Evolutionary conservation across 2,113 vertebrate genomes (phyloP).

Genomic region (Takifugu bimaculatus): DNA sequence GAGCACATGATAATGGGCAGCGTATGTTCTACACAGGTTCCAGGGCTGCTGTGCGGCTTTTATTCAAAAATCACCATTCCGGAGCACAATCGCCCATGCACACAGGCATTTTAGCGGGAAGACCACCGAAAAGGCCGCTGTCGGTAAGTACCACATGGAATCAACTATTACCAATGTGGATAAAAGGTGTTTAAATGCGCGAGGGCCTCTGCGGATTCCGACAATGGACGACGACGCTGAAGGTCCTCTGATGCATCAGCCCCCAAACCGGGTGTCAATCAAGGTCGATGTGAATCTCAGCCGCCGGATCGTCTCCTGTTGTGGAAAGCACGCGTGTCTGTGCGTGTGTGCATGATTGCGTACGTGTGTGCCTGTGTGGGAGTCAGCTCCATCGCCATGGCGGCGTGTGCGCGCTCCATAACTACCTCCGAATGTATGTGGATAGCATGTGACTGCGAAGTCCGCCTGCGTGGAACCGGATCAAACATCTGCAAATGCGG

Average conservation of each 20-base stretch:
- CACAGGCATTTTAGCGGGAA: conserved; percentile 36
- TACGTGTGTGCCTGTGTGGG: background rate
- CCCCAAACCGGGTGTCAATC: conserved; percentile 45
- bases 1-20: conserved; percentile 35
- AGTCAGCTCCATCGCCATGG: conserved; percentile 14
- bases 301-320: conserved; percentile 22
- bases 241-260: conserved; percentile 39
- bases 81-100: conserved; percentile 38
- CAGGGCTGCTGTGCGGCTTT: conserved; percentile 66
- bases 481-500: conserved; percentile 64
- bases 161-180: background rate
- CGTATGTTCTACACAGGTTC: conserved; percentile 64
- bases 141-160: conserved; percentile 50
- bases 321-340: conserved; percentile 6
- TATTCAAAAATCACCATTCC: conserved; percentile 63
- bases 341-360: background rate
- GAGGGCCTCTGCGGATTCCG: conserved; percentile 13
- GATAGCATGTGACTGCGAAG: conserved; percentile 48
- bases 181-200: conserved; percentile 5
- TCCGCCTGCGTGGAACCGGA: conserved; percentile 39
- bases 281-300: conserved; percentile 66
- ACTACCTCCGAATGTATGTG: conserved; percentile 33
- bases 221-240: conserved; percentile 37
- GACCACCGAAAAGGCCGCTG: conserved; percentile 41
- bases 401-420: conserved; percentile 13